Percentiles rank a stretch among this genome's conserved stretches.
These are phyloP conservation scores for Myzus persicae DNA, from an alignment of 1,140 invertebrate genomes.

Conservation along the genomic window DNA sequence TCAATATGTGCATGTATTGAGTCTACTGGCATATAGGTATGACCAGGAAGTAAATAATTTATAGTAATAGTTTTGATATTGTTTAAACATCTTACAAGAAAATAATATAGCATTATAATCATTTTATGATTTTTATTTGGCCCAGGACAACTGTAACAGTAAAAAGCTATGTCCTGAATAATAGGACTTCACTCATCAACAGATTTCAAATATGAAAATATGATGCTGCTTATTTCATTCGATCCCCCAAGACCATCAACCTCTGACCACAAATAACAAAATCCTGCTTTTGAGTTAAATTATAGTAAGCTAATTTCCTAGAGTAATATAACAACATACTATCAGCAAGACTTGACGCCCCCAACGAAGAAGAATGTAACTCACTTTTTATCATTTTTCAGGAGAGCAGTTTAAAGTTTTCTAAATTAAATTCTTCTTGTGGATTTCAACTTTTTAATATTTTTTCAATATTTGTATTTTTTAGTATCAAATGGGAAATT, in stretches of 20 bases:
- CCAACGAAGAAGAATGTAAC: too few species aligned
- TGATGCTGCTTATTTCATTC: not conserved
- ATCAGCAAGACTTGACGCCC: not conserved
- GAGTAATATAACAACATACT: conserved; percentile 41
- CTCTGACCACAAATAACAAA: conserved; percentile 46
- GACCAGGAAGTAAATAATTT: conserved; percentile 38
- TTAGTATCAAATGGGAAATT: too few species aligned
- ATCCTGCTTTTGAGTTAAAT: conserved; percentile 25
- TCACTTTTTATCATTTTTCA: too few species aligned
- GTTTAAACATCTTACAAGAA: conserved; percentile 1
- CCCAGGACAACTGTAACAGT: conserved; percentile 25
- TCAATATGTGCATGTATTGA: conserved; percentile 43
- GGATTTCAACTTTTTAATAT: not conserved
- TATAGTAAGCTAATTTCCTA: conserved; percentile 26
- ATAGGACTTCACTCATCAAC: not conserved
- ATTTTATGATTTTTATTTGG: conserved; percentile 42
- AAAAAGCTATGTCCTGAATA: conserved; percentile 23
- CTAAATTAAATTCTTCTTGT: not conserved
- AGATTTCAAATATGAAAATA: conserved; percentile 40
- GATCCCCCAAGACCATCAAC: conserved; percentile 25
- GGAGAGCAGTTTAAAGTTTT: not conserved
- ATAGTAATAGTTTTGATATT: conserved; percentile 48
- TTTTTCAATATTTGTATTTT: not conserved
- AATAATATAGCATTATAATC: conserved; percentile 26
- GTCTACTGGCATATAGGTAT: conserved; percentile 46